phyloP scores from a whole-genome alignment of 2,113 vertebrate genomes.

The Leucoraja erinaceus region DNA sequence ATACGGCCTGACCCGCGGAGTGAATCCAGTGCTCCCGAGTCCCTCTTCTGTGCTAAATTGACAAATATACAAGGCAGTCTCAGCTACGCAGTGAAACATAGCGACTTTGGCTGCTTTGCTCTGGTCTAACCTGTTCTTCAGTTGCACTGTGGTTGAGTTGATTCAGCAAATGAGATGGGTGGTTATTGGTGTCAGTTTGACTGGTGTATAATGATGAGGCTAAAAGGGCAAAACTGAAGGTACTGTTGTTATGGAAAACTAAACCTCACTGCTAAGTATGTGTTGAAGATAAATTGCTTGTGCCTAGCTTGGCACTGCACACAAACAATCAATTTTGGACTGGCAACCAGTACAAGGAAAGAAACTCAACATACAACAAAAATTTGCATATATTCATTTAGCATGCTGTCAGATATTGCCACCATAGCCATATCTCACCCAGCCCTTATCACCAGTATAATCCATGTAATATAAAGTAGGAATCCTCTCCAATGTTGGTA shows the following conservation, averaged over 20 bases:
- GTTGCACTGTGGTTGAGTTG: not conserved
- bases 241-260: not conserved
- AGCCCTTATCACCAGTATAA: not conserved
- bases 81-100: not conserved
- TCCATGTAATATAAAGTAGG: not conserved
- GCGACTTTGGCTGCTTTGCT: not conserved
- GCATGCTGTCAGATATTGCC: not conserved
- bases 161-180: not conserved
- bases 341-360: not conserved
- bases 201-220: not conserved
- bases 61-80: not conserved
- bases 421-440: not conserved
- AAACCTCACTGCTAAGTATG: not conserved
- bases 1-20: no score
- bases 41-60: not conserved
- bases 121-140: not conserved
- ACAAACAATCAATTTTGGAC: not conserved
- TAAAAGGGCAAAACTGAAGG: not conserved
- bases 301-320: not conserved
- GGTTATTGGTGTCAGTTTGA: not conserved
- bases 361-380: not conserved
- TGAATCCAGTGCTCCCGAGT: no score
- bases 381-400: not conserved
- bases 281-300: not conserved
- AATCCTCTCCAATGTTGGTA: not conserved